Evolutionary conservation across 2,113 vertebrate genomes (phyloP), one percentile per base, ranked within the genome.

Genomic region (Phasianus colchicus): DNA sequence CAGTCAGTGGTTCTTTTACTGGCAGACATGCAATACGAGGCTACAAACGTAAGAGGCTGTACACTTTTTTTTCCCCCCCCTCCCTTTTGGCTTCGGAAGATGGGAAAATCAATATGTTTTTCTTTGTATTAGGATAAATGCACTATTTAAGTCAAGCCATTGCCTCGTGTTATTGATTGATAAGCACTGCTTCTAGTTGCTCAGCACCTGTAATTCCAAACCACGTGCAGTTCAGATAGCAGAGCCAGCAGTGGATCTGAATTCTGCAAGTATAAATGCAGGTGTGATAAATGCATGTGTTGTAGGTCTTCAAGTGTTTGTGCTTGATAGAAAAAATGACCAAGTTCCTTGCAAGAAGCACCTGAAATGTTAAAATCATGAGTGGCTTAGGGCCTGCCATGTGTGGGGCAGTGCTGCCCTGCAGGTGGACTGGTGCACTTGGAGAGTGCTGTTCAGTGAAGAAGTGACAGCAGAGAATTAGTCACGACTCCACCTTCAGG

Each of bases 221-320:
- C 43, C 29, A 3, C 0, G 13, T 7, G 52, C 3, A 3, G 1
- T 17, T 14, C 9, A 0, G 40, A 32, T 9, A 10, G 34, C 3
- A 13, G 36, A 42, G 36, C 12, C 69, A 22, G 18, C n/a, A 11
- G 54, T 17, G 5, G 50, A 3, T 30, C 67, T 21, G n/a, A 21
- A 6, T 52, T 32, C 61, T 50, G 55, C 10, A 4, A 5, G 38
- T 4, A 1, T 10, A 47, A 7, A 6, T 10, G 3, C 43, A 6
- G 36, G 38, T 14, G 22, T 15, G 6, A 3, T 1, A 15, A 7
- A 2, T 25, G 2, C 3, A 1, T 1, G 36, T 13, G 25, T 27
- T 9, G 0, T 9, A 24, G 40, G 40, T 42, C 34, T 29, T 11
- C 47, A 5, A 21, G 40, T 1, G 0, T 24, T 48, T 16, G n/a